Evolutionary conservation across 2,113 vertebrate species (phyloP), one percentile per base, ranked within the genome.

Genomic region (Aphyosemion australe): DNA sequence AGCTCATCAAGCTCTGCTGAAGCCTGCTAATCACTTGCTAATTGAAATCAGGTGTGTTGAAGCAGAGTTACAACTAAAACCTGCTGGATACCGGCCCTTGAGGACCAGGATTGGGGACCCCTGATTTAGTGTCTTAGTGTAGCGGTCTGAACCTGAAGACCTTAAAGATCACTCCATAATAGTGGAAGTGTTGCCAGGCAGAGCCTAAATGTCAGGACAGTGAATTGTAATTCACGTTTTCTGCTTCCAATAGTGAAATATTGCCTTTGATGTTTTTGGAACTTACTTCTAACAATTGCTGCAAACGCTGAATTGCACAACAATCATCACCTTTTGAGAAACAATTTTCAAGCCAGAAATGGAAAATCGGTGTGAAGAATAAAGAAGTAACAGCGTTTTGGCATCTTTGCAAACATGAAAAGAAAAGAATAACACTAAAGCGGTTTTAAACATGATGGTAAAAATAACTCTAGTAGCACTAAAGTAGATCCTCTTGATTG

Each of bases 41-140:
- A n/a, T n/a, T n/a, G n/a, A n/a, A n/a, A n/a, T n/a, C n/a, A n/a
- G n/a, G n/a, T n/a, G n/a, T n/a, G n/a, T n/a, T n/a, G n/a, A n/a
- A n/a, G n/a, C n/a, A n/a, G n/a, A n/a, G n/a, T n/a, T n/a, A n/a
- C n/a, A n/a, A n/a, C n/a, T n/a, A n/a, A n/a, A n/a, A n/a, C n/a
- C n/a, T n/a, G n/a, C n/a, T n/a, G n/a, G n/a, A n/a, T n/a, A n/a
- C n/a, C n/a, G n/a, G n/a, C n/a, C n/a, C n/a, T n/a, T n/a, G n/a
- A n/a, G n/a, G n/a, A n/a, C n/a, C n/a, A n/a, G n/a, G n/a, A n/a
- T n/a, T n/a, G n/a, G n/a, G n/a, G n/a, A n/a, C n/a, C n/a, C n/a
- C n/a, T n/a, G n/a, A n/a, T n/a, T 26, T 26, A 26, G 26, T 26
- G 32, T 74, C 43, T 78, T 37, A 69, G 34, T 48, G 43, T 53